Percentiles rank a stretch among this genome's conserved stretches.
Evolutionary conservation across 2,888 invertebrate genomes (phyloP).

Genomic region (Chaitophorus viminalis): DNA sequence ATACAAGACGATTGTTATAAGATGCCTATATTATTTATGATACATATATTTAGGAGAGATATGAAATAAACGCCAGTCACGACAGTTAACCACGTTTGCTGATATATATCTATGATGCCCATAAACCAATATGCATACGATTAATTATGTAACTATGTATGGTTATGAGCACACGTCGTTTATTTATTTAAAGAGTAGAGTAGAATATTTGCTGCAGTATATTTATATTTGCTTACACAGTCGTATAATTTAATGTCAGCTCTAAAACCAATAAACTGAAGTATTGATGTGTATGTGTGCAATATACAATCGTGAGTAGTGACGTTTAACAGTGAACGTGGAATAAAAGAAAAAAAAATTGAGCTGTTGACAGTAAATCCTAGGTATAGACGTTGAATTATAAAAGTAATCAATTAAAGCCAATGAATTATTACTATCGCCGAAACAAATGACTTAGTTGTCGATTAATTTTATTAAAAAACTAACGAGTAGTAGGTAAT

Average conservation of each 20-base stretch:
- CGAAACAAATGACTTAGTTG: too few species aligned
- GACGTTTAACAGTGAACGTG: not conserved
- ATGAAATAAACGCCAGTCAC: slow-evolving; percentile 32
- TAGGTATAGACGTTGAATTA: not conserved
- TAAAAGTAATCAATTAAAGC: not conserved
- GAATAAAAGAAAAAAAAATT: not conserved
- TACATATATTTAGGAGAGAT: not conserved
- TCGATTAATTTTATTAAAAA: too few species aligned
- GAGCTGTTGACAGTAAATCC: not conserved
- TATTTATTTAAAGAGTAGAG: too few species aligned
- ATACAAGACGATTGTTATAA: too few species aligned
- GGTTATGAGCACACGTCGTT: not conserved
- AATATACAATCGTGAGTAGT: not conserved
- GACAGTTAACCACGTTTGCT: slow-evolving; percentile 13
- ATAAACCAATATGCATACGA: slow-evolving; percentile 25
- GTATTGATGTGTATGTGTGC: not conserved
- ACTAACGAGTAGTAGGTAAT: too few species aligned
- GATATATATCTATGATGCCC: slow-evolving; percentile 31
- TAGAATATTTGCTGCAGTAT: not conserved
- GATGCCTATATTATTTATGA: too few species aligned
- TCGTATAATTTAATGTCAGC: not conserved
- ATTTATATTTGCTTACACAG: not conserved
- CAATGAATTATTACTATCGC: not conserved
- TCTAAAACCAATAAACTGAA: not conserved
- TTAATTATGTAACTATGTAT: slow-evolving; percentile 11